phyloP scores from a whole-genome alignment of 2,888 invertebrate species.

The Eubasilissa splendida region DNA sequence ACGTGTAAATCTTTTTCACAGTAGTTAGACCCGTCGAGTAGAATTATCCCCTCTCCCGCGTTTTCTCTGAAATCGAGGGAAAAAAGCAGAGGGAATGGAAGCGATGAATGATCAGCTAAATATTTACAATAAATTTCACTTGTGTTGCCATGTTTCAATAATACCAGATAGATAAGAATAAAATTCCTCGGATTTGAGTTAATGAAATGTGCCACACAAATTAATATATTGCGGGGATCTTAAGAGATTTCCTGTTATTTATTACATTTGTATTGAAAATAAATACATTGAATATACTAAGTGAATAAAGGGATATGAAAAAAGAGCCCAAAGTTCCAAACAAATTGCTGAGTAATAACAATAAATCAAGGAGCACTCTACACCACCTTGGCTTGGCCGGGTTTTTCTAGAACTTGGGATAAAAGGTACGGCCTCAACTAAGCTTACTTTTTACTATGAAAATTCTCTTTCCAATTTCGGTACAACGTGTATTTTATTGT shows the following conservation, averaged over 20 bases:
- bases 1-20: too few relatives aligned
- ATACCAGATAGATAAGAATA: too few relatives aligned
- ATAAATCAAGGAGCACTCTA: conserved; percentile 50
- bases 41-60: too few relatives aligned
- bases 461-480: conserved; percentile 31
- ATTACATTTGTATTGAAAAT: conserved; percentile 41
- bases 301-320: conserved; percentile 38
- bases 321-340: conserved; percentile 44
- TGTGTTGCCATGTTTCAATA: too few relatives aligned
- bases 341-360: conserved; percentile 48
- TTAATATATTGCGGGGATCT: conserved; percentile 27
- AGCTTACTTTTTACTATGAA: conserved; percentile 34
- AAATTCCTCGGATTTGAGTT: background rate
- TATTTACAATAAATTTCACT: too few relatives aligned
- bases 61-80: too few relatives aligned
- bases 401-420: conserved; percentile 36
- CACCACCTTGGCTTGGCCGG: conserved; percentile 42
- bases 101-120: too few relatives aligned
- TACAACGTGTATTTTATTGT: conserved; percentile 38
- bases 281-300: conserved; percentile 38
- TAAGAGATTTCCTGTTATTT: conserved; percentile 34
- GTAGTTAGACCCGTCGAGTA: too few relatives aligned
- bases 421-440: conserved; percentile 32
- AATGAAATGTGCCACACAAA: conserved; percentile 17
- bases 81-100: too few relatives aligned